Evolutionary conservation across 2,888 invertebrate species (phyloP), one percentile per base, ranked within the genome.

Genomic region (Cheilosia variabilis): DNA sequence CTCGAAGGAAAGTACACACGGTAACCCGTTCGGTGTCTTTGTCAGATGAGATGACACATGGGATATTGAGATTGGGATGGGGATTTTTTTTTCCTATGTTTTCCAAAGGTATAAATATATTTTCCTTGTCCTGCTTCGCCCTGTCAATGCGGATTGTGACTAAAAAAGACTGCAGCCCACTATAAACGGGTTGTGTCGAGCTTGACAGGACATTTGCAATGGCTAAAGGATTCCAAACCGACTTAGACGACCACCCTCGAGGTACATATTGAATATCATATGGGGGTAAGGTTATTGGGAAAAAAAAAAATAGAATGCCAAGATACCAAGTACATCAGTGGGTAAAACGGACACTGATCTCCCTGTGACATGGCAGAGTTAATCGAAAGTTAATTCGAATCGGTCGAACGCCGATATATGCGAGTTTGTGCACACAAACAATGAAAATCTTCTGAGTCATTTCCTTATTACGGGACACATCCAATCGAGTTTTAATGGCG

Each of bases 301-400:
- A 86, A 73, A 73, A 73, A 73, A 57, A 77, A 72, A 13, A 37
- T n/a, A n/a, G n/a, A n/a, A n/a, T 37, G 10, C 37, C 37, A 37
- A 13, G 13, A 37, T 37, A 13, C 50, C 52, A 27, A 60, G 19
- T 27, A 15, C 17, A 60, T 22, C 43, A 4, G 17, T 22, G 71
- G 27, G 58, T 45, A 50, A 22, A 17, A 34, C 66, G 58, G 58
- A 52, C 68, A 55, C 57, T 81, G 81, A 81, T 86, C 37, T 37
- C 81, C 81, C 57, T 81, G 65, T 81, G 86, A 81, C 86, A 81
- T 81, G 88, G 83, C 89, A 91, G 90, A 91, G 91, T 91, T 91
- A 91, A 91, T 91, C 91, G 90, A 89, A 91, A 91, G 91, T 91
- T 91, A 91, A 91, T 91, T 90, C 90, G 90, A 89, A 90, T 90